Evolutionary conservation across 37 sponge, comb jelly and placozoan species (phyloP), one percentile per base, ranked within the genome.

Genomic region (Geodia barretti): DNA sequence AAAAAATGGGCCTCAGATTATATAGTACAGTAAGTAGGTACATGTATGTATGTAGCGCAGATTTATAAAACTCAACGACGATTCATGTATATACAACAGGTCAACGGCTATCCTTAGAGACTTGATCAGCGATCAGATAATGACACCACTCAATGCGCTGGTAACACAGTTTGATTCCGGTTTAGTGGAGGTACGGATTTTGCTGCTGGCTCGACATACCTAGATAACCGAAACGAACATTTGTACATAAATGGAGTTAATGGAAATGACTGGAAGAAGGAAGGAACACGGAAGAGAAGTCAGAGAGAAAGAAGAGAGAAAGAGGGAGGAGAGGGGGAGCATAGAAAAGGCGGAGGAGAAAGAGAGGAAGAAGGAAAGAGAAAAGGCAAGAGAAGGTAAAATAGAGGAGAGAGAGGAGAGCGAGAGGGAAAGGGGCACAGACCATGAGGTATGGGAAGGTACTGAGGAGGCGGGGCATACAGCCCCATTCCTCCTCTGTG

Each of bases 181-280:
- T 31, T 64, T 62, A 82, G 83, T 66, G 38, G 65, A 41, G 14
- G 64, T 74, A 73, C 5, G 74, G 74, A 64, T 62, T 41, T 60
- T 75, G 75, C 77, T n/a, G n/a, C n/a, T 65, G 81, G 58, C 30
- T 58, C 38, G 72, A 33, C 64, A 69, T 34, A 29, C 80, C 80
- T 79, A 47, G 33, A 69, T 7, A n/a, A n/a, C n/a, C n/a, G n/a
- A n/a, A n/a, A n/a, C n/a, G n/a, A n/a, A n/a, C n/a, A n/a, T n/a
- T n/a, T n/a, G n/a, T n/a, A n/a, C n/a, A n/a, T n/a, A n/a, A n/a
- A n/a, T n/a, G n/a, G n/a, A n/a, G n/a, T n/a, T n/a, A n/a, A n/a
- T n/a, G n/a, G n/a, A n/a, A n/a, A n/a, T n/a, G n/a, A n/a, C n/a
- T n/a, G n/a, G n/a, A n/a, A n/a, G n/a, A n/a, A n/a, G n/a, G n/a